Evolutionary conservation across 2,113 vertebrate genomes (phyloP).

Genomic region (Paedocypris sp.): DNA sequence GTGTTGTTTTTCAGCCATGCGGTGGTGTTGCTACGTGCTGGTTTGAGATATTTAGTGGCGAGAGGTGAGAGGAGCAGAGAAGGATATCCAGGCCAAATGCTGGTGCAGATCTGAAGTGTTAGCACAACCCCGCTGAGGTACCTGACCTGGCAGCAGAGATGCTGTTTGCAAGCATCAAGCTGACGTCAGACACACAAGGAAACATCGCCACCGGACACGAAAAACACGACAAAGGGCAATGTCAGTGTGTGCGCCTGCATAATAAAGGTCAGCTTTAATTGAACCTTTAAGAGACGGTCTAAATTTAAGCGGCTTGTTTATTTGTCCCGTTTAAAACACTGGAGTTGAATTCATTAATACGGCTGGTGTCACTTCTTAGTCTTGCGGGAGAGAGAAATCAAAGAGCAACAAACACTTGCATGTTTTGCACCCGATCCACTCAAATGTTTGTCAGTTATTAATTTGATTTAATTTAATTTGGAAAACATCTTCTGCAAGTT

Average conservation of each 20-base stretch:
- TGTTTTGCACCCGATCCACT: conserved; percentile 29
- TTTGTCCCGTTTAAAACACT: background rate
- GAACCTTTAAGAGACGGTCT: conserved; percentile 12
- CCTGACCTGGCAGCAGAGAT: conserved; percentile 26
- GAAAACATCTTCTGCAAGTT: conserved; percentile 63
- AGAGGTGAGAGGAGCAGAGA: conserved; percentile 51
- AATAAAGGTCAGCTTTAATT: conserved; percentile 34
- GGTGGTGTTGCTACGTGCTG: conserved; percentile 53
- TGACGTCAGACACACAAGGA: conserved; percentile 31
- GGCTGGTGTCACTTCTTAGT: background rate
- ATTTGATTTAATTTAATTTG: conserved; percentile 64
- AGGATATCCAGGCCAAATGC: conserved; percentile 51
- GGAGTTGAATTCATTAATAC: background rate
- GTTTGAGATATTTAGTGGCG: conserved; percentile 40
- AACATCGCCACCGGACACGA: conserved; percentile 21
- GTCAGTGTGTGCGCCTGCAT: conserved; percentile 7
- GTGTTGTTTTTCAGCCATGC: conserved; percentile 55
- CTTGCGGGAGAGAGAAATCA: background rate
- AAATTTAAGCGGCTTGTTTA: background rate
- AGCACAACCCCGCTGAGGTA: conserved; percentile 30
- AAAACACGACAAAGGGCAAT: conserved; percentile 27
- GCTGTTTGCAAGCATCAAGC: background rate
- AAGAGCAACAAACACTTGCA: conserved; percentile 17
- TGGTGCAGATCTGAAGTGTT: conserved; percentile 22
- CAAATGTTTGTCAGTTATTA: conserved; percentile 53